Evolutionary conservation across 1,140 invertebrate genomes (phyloP).

Genomic region (Ephestia elutella): DNA sequence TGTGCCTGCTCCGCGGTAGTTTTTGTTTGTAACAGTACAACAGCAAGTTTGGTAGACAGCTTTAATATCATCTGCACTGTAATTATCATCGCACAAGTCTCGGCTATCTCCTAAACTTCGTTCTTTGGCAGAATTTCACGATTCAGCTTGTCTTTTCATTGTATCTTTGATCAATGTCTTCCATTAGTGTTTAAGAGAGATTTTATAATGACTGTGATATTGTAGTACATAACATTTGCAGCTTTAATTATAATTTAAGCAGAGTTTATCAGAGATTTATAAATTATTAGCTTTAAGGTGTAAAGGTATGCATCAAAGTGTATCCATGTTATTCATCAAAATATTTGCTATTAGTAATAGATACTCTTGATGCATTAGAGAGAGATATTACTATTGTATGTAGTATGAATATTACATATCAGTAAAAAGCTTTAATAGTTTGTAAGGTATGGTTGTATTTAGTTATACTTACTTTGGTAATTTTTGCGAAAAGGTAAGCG

Average conservation of each 20-base stretch:
- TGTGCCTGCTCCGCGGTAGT: slow-evolving; percentile 20
- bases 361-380: slow-evolving; percentile 14
- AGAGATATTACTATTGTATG: not conserved
- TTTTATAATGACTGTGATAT: slow-evolving; percentile 59
- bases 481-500: slow-evolving; percentile 20
- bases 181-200: slow-evolving; percentile 54
- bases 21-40: slow-evolving; percentile 53
- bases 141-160: slow-evolving; percentile 24
- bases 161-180: slow-evolving; percentile 46
- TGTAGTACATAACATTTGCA: slow-evolving; percentile 34
- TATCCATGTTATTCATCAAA: not conserved
- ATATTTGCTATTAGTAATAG: slow-evolving; percentile 12
- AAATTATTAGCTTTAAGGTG: slow-evolving; percentile 20
- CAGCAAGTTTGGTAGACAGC: slow-evolving; percentile 71
- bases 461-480: slow-evolving; percentile 4
- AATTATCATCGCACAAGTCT: slow-evolving; percentile 57
- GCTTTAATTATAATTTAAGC: slow-evolving; percentile 60
- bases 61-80: slow-evolving; percentile 69
- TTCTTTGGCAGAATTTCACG: slow-evolving; percentile 19
- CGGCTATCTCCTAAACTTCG: slow-evolving; percentile 31
- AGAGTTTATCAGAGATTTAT: slow-evolving; percentile 22
- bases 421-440: slow-evolving; percentile 58
- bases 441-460: slow-evolving; percentile 27
- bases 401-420: slow-evolving; percentile 19
- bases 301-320: not conserved